Base-by-base conservation (phyloP, 2,888 invertebrate species). In the Diplolepis rosae region DNA sequence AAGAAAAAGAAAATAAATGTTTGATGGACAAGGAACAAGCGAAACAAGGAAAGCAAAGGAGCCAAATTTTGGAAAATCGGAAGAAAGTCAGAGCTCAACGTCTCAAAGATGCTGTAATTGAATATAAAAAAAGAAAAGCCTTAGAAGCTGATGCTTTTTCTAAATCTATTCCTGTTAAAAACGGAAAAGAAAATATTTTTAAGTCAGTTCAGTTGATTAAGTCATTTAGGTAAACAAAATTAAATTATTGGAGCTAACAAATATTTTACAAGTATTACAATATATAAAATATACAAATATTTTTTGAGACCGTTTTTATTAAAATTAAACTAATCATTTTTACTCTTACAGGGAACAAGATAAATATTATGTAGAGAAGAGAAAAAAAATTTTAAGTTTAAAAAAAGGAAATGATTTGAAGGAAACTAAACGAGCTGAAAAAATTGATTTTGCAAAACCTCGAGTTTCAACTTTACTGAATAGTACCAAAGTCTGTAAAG, bases 401-500 rank as follows among this genome's bases (percentile, higher is more conserved):
- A 70, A 51, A 70, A 18, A 70, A 69, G 30, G 79, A 39, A 7
- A 56, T 56, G 11, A 6, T 39, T 22, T 7, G 2, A 35, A 61
- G 15, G 61, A 15, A 61, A 7, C 27, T 3, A 27, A 61, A 35
- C 35, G 24, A 24, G 13, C 5, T 24, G 48, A 42, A 15, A 42
- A 42, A 42, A 32, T 1, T 0, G 13, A 42, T 39, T 61, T 15
- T 1, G n/a, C 22, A 2, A 13, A 27, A 51, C 15, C 65, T 7
- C 13, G 22, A 45, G 66, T 9, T 18, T 85, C 87, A 1, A 86
- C 87, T 4, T 73, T 88, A 5, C 61, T 85, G 1, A 84, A 84
- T 15, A 77, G 81, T 2, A 88, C 88, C 0, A 82, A 83, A 72
- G 81, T 81, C 11, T 88, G 87, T 87, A 80, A 79, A 35, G 84